Conservation (phyloP, 2,888 invertebrate species). For the Disparrhopalites patrizii region DNA sequence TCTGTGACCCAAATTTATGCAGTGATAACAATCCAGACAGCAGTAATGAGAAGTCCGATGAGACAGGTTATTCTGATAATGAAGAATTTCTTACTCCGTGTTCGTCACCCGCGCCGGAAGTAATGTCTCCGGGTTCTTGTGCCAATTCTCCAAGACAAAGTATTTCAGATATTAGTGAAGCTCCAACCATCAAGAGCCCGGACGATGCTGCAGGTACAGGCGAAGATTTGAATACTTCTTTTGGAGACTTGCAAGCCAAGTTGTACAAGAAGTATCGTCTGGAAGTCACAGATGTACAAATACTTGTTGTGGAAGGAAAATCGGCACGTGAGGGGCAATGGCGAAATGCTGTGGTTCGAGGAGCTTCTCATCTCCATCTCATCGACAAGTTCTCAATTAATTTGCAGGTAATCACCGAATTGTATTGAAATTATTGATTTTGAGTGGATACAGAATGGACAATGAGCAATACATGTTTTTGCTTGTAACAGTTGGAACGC, state of each 20-base stretch:
- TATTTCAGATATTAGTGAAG: slow-evolving; percentile 35
- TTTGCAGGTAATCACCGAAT: slow-evolving; percentile 54
- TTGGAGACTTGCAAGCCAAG: slow-evolving; percentile 56
- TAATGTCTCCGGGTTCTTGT: slow-evolving; percentile 17
- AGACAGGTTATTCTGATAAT: slow-evolving; percentile 51
- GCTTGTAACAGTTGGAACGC: slow-evolving; percentile 64
- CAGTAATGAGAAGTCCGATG: slow-evolving; percentile 42
- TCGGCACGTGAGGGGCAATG: slow-evolving; percentile 64
- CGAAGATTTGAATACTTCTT: slow-evolving; percentile 55
- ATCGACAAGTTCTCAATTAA: slow-evolving; percentile 73
- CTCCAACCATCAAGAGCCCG: slow-evolving; percentile 20
- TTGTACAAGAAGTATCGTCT: slow-evolving; percentile 53
- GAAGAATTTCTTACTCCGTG: slow-evolving; percentile 79
- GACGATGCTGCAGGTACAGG: slow-evolving; percentile 28
- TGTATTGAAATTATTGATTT: slow-evolving; percentile 4
- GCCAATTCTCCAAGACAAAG: slow-evolving; percentile 40
- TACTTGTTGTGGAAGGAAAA: slow-evolving; percentile 79
- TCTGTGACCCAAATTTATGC: slow-evolving; percentile 8
- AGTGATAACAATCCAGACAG: slow-evolving; percentile 49
- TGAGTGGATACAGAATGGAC: neutral
- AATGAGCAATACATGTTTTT: neutral
- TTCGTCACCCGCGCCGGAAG: slow-evolving; percentile 72
- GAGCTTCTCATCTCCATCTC: slow-evolving; percentile 78
- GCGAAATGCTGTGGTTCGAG: slow-evolving; percentile 79
- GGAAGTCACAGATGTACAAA: slow-evolving; percentile 75